Evolutionary conservation across 2,113 vertebrate species (phyloP).

Genomic region (Mesitornis unicolor): DNA sequence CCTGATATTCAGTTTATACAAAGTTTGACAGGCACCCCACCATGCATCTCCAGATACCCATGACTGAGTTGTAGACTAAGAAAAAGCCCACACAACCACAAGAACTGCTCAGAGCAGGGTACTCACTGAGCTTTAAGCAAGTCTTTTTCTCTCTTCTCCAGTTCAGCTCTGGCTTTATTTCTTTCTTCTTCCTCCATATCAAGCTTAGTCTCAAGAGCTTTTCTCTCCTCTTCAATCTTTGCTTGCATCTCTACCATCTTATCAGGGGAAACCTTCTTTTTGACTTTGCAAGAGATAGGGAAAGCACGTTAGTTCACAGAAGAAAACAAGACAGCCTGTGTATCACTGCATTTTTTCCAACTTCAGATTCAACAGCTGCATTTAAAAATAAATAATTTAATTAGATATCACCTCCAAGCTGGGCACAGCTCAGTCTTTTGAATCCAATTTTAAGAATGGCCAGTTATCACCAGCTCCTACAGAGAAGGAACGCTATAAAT

Average conservation of each 20-base stretch:
- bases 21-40: neutral
- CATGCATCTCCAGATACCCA: neutral
- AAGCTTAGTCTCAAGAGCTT: conserved; percentile 94
- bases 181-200: conserved; percentile 99
- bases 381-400: neutral
- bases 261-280: conserved; percentile 96
- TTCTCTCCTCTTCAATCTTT: conserved; percentile 96
- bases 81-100: neutral
- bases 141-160: conserved; percentile 96
- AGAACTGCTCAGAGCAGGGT: neutral
- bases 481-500: neutral
- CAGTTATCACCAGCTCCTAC: neutral
- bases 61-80: neutral
- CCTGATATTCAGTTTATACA: neutral
- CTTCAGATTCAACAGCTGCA: neutral
- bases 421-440: neutral
- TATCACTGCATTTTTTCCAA: neutral
- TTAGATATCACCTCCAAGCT: neutral
- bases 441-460: neutral
- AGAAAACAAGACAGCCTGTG: neutral
- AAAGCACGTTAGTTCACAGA: neutral
- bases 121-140: conserved; percentile 97
- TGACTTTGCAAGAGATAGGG: conserved; percentile 74
- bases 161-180: conserved; percentile 95
- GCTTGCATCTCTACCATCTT: conserved; percentile 99